Percentiles rank a stretch among this genome's conserved stretches.
Evolutionary conservation across 2,113 vertebrate genomes (phyloP).

Genomic region (Hippocampus barbouri): DNA sequence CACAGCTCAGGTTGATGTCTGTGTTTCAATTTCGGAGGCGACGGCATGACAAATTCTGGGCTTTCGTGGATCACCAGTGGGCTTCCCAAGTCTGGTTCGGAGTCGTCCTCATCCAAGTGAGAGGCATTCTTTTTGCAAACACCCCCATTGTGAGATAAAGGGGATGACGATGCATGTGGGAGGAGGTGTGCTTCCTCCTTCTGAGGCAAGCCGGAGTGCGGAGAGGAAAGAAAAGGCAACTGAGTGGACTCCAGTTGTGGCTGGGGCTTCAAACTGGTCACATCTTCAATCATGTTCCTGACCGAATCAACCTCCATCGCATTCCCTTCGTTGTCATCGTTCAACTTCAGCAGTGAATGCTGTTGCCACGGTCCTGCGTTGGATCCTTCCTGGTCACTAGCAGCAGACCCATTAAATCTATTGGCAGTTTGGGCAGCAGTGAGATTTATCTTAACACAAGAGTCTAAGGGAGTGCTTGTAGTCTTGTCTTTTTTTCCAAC

Average conservation of each 20-base stretch:
- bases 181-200: constrained; percentile 31
- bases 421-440: constrained; percentile 30
- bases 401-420: constrained; percentile 48
- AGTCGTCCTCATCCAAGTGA: constrained; percentile 68
- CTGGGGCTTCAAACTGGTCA: constrained; percentile 51
- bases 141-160: constrained; percentile 45
- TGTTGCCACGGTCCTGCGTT: constrained; percentile 49
- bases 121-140: constrained; percentile 21
- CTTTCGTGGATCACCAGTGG: constrained; percentile 75
- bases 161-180: constrained; percentile 19
- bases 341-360: constrained; percentile 33
- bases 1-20: constrained; percentile 29
- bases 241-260: constrained; percentile 22
- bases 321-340: constrained; percentile 22
- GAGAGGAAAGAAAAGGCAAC: constrained; percentile 18
- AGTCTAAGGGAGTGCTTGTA: constrained; percentile 16
- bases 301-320: constrained; percentile 12
- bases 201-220: constrained; percentile 28
- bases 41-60: constrained; percentile 57
- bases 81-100: constrained; percentile 72
- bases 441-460: constrained; percentile 42
- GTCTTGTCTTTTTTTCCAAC: constrained; percentile 9
- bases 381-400: constrained; percentile 22
- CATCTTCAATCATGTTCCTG: constrained; percentile 33
- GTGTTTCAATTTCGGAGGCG: constrained; percentile 59